Evolutionary conservation across 2,888 invertebrate species (phyloP), one percentile per base, ranked within the genome.

Genomic region (Polylopha cassiicola): DNA sequence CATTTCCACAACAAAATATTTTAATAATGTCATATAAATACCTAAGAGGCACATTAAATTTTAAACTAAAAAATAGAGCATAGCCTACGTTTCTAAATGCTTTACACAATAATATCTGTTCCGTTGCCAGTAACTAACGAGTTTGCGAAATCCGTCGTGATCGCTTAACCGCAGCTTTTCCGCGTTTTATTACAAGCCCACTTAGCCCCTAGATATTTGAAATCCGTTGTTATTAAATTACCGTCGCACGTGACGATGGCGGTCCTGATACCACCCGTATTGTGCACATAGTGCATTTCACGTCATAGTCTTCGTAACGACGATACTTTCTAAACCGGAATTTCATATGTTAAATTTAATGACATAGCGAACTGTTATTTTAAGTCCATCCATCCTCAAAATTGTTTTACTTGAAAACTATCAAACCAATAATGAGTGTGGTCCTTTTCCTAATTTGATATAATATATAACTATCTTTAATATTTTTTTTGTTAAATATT

Each of bases 111-210:
- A 51, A 55, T 41, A 58, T 58, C 53, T 48, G 51, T 58, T 58
- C 55, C 56, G 55, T 57, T 61, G 68, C 60, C 65, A 73, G 64
- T 67, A 65, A 71, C 65, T 65, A 68, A 64, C 61, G 55, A 56
- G 48, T 77, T 84, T 80, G 51, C 81, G 80, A 79, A 81, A 84
- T 63, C 65, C 50, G 62, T 74, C 81, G 81, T 81, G 81, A 73
- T 73, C 64, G 50, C 55, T 52, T 65, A 74, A 73, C 79, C 77
- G 58, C 79, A 73, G 65, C 61, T 71, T 72, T 74, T 73, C 73
- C 69, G 73, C 66, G 64, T 72, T 70, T 70, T 65, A 65, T 64
- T 66, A 59, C 59, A 54, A 53, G 53, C 50, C 57, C 63, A 63
- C 62, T 64, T 65, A 64, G 47, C 50, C 48, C 53, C 46, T 50